Evolutionary conservation across 2,888 invertebrate genomes (phyloP).

Genomic region (Saturnia pavonia): DNA sequence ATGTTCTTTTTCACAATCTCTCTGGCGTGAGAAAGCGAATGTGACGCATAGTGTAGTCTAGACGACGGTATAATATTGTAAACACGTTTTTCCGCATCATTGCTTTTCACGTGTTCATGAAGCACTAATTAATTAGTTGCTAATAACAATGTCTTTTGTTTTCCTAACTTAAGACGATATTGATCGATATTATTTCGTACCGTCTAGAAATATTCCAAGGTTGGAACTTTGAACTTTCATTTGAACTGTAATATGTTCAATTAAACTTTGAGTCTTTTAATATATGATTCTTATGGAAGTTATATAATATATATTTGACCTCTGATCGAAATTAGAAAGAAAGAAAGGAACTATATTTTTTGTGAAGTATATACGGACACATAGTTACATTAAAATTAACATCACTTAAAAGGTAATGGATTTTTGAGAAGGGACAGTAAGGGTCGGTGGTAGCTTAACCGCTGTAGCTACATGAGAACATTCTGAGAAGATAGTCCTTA

Average conservation of each 20-base stretch:
- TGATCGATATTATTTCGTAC: neutral
- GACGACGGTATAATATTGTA: constrained; percentile 28
- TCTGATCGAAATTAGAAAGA: no score
- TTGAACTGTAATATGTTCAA: neutral
- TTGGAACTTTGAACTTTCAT: neutral
- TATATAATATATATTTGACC: neutral
- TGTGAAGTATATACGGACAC: no score
- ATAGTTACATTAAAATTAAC: no score
- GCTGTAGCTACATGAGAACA: no score
- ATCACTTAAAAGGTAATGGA: no score
- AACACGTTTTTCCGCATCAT: constrained; percentile 49
- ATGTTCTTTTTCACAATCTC: constrained; percentile 53
- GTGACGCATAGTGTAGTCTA: constrained; percentile 68
- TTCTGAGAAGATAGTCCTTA: no score
- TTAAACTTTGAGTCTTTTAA: neutral
- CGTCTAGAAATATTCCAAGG: neutral
- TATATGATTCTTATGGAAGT: neutral
- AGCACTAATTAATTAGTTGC: constrained; percentile 71
- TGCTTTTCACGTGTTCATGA: constrained; percentile 61
- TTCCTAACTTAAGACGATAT: neutral
- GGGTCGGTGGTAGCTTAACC: no score
- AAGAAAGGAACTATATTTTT: no score
- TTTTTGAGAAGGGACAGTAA: no score
- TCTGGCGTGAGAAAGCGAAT: constrained; percentile 70
- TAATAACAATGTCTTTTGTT: constrained; percentile 35